Conservation (phyloP, 2,888 invertebrate species). For the Volucella inanis region DNA sequence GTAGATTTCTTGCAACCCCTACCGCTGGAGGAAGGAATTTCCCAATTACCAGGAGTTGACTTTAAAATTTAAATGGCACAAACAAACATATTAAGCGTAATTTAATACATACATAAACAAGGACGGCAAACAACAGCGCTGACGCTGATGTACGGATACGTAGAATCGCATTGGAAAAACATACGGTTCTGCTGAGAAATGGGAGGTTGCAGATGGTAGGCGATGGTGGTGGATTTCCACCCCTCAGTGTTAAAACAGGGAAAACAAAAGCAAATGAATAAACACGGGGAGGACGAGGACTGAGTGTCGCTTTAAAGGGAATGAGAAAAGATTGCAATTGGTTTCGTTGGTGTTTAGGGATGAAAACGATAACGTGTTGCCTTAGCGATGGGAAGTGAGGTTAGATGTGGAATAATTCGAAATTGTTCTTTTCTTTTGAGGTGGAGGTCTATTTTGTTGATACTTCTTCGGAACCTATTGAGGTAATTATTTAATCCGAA, state of each 20-base stretch:
- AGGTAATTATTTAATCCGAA: too few species aligned
- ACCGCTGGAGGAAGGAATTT: conserved; percentile 68
- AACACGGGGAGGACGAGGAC: conserved; percentile 19
- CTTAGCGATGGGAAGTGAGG: too few species aligned
- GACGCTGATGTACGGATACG: conserved; percentile 44
- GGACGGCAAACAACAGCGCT: conserved; percentile 65
- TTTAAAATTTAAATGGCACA: conserved; percentile 74
- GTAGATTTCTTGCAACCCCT: conserved; percentile 29
- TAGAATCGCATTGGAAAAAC: conserved; percentile 62
- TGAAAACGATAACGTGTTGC: background rate
- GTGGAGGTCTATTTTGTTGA: too few species aligned
- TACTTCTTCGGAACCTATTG: too few species aligned
- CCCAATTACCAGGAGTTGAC: conserved; percentile 72
- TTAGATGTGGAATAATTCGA: too few species aligned
- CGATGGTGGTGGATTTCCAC: conserved; percentile 24
- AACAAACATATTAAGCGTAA: conserved; percentile 76
- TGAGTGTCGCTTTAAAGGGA: background rate
- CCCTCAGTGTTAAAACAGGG: conserved; percentile 20
- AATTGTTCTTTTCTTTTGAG: too few species aligned
- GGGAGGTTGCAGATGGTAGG: background rate
- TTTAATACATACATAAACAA: conserved; percentile 76
- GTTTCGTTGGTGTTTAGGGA: background rate
- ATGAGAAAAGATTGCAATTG: conserved; percentile 24
- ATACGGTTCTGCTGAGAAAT: conserved; percentile 29
- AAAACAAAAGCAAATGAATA: conserved; percentile 60